These are phyloP conservation scores for Atlantisia rogersi DNA, from an alignment of 2,113 vertebrate genomes.

Conservation along the genomic window DNA sequence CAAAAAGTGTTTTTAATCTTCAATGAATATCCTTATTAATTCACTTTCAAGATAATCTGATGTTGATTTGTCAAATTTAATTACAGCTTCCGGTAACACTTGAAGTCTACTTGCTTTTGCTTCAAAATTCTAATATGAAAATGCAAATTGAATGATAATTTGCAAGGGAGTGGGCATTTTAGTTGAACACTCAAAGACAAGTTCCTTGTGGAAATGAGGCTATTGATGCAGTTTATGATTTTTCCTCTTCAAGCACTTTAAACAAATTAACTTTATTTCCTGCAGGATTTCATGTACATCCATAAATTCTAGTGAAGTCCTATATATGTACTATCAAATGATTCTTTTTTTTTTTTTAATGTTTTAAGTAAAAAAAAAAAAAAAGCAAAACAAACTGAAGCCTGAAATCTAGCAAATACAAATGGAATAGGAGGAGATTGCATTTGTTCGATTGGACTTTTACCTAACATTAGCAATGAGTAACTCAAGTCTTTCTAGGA, in stretches of 20 bases:
- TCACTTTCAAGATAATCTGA: slow-evolving; percentile 97
- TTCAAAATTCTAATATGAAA: slow-evolving; percentile 98
- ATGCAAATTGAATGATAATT: slow-evolving; percentile 96
- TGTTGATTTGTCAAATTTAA: slow-evolving; percentile 99
- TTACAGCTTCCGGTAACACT: slow-evolving; percentile 98
- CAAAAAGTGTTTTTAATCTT: slow-evolving; percentile 87
- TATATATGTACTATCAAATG: slow-evolving; percentile 41
- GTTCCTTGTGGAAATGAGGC: slow-evolving; percentile 87
- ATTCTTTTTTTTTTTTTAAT: slow-evolving; percentile 42
- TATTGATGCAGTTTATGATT: slow-evolving; percentile 84
- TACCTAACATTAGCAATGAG: slow-evolving; percentile 1
- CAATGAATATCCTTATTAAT: slow-evolving; percentile 92
- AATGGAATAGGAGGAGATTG: not conserved
- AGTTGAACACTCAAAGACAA: slow-evolving; percentile 94
- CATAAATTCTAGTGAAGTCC: slow-evolving; percentile 77
- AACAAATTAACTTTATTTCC: slow-evolving; percentile 89
- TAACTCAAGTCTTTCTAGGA: slow-evolving; percentile 53
- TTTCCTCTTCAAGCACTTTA: slow-evolving; percentile 85
- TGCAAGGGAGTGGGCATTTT: slow-evolving; percentile 96
- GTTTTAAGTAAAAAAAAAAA: slow-evolving; percentile 32
- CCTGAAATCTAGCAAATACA: slow-evolving; percentile 44
- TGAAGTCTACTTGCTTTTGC: slow-evolving; percentile 93
- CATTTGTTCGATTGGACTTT: slow-evolving; percentile 49
- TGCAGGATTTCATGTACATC: slow-evolving; percentile 80
- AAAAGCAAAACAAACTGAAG: not conserved